Conservation (phyloP, 2,888 invertebrate species). For the Melanostoma scalare region DNA sequence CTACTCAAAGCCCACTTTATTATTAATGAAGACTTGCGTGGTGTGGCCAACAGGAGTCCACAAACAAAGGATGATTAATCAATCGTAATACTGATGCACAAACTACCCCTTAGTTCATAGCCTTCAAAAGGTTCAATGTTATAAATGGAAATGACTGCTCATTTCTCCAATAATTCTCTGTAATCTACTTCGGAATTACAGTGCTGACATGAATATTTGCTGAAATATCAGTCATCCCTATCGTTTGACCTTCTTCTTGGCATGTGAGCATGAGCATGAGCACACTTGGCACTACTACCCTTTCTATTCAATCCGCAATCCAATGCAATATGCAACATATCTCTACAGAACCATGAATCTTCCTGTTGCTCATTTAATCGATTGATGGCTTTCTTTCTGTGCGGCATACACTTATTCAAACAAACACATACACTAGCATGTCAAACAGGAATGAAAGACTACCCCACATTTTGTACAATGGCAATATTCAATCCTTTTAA, state of each 20-base stretch:
- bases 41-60: too few relatives aligned
- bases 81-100: too few relatives aligned
- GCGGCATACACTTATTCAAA: neutral
- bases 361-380: conserved; percentile 73
- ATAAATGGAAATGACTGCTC: conserved; percentile 45
- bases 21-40: too few relatives aligned
- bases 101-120: neutral
- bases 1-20: too few relatives aligned
- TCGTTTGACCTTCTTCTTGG: conserved; percentile 46
- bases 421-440: neutral
- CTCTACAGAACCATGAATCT: conserved; percentile 55
- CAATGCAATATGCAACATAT: conserved; percentile 61
- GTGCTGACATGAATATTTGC: conserved; percentile 69
- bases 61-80: too few relatives aligned
- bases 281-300: neutral
- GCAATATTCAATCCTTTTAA: conserved; percentile 72
- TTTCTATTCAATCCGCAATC: conserved; percentile 15
- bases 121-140: conserved; percentile 41
- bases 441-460: conserved; percentile 29
- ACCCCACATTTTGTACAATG: conserved; percentile 30
- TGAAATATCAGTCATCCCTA: conserved; percentile 68
- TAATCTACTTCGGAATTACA: conserved; percentile 63
- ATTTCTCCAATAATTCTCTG: conserved; percentile 50
- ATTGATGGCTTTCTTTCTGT: conserved; percentile 61
- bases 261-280: conserved; percentile 1